Percentiles rank a stretch among this genome's conserved stretches.
phyloP scores from a whole-genome alignment of 1,140 invertebrate species.

The Drosophila punjabiensis region DNA sequence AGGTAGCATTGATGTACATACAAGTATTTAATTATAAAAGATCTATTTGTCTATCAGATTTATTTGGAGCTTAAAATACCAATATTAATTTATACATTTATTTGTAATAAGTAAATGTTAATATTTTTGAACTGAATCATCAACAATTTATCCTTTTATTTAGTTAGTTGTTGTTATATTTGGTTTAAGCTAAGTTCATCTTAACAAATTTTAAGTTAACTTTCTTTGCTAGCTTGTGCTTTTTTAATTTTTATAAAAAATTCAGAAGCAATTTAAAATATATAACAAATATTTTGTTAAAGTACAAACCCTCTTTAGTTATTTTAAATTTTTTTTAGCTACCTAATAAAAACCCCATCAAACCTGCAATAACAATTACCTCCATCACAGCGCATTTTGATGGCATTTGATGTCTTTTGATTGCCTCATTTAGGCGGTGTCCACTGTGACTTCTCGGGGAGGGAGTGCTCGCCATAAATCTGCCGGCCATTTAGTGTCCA shows the following conservation, averaged over 20 bases:
- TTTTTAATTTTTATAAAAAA: background rate
- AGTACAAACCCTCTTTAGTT: background rate
- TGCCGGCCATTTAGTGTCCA: slow-evolving; percentile 79
- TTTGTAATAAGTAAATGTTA: background rate
- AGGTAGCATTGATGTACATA: background rate
- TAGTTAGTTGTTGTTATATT: background rate
- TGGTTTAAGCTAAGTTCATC: background rate
- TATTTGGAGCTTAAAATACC: too few species aligned
- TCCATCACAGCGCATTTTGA: background rate
- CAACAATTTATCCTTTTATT: too few species aligned
- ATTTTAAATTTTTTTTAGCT: background rate
- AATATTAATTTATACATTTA: too few species aligned
- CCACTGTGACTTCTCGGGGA: slow-evolving; percentile 38
- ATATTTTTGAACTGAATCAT: background rate
- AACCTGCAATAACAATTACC: background rate
- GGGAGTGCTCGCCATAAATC: slow-evolving; percentile 74
- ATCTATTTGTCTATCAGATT: too few species aligned
- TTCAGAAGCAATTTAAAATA: background rate
- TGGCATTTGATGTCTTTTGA: background rate
- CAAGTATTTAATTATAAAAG: too few species aligned
- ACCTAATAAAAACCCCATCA: too few species aligned
- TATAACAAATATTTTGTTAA: background rate
- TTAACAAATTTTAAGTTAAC: background rate
- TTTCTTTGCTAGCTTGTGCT: background rate
- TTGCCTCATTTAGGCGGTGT: slow-evolving; percentile 9